These are phyloP conservation scores for Mesocentrotus franciscanus DNA, from an alignment of 53 echinoderm and acorn worm species.

Conservation along the genomic window DNA sequence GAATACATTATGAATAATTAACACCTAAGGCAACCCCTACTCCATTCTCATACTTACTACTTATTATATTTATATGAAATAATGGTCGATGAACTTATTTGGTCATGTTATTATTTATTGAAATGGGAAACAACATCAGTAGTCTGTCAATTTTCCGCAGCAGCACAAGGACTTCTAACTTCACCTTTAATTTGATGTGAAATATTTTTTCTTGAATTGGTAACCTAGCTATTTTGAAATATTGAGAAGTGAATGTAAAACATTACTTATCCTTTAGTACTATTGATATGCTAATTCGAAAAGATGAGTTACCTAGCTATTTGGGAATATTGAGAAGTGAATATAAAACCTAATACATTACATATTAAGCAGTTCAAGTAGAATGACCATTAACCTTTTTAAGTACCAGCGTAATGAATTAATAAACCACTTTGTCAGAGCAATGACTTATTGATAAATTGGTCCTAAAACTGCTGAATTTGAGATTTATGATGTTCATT, in stretches of 20 bases:
- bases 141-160: too few species aligned
- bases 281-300: too few species aligned
- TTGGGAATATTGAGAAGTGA: background rate
- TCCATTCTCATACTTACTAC: background rate
- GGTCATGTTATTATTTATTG: background rate
- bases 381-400: background rate
- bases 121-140: background rate
- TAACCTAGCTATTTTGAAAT: too few species aligned
- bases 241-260: too few species aligned
- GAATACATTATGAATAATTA: conserved; percentile 12
- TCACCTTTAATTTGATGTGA: too few species aligned
- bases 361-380: background rate
- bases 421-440: background rate
- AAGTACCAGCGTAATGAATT: background rate
- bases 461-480: background rate
- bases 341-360: background rate
- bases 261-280: too few species aligned
- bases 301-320: too few species aligned
- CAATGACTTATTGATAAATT: background rate
- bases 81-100: background rate
- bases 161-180: too few species aligned
- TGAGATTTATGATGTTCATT: background rate
- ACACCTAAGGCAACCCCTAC: background rate
- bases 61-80: background rate
- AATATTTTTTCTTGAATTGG: too few species aligned